Evolutionary conservation across 2,888 invertebrate species (phyloP).

Genomic region (Villa cingulata): DNA sequence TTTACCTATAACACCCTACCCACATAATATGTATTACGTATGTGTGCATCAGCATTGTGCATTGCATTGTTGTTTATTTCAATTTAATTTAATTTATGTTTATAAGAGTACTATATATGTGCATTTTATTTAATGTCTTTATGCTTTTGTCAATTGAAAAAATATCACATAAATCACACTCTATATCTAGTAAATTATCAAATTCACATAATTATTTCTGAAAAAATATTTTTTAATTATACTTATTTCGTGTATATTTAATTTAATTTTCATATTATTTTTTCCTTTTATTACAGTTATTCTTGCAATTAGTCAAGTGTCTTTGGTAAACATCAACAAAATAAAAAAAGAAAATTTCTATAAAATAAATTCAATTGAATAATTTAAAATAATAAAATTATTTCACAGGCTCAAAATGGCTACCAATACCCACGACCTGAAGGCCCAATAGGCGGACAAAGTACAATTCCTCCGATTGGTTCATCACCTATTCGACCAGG

Average conservation of each 20-base stretch:
- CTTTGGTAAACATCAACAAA: slow-evolving; percentile 25
- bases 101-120: too few species aligned
- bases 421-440: slow-evolving; percentile 62
- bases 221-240: not conserved
- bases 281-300: slow-evolving; percentile 19
- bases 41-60: too few species aligned
- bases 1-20: too few species aligned
- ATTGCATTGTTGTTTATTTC: too few species aligned
- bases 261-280: not conserved
- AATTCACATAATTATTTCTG: not conserved
- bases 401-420: slow-evolving; percentile 52
- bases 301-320: slow-evolving; percentile 19
- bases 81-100: too few species aligned
- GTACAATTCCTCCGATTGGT: slow-evolving; percentile 17
- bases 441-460: slow-evolving; percentile 39
- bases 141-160: too few species aligned
- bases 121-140: too few species aligned
- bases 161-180: too few species aligned
- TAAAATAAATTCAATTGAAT: not conserved
- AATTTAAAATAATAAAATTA: not conserved
- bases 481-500: slow-evolving; percentile 18
- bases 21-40: too few species aligned
- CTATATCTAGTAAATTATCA: too few species aligned
- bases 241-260: not conserved
- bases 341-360: slow-evolving; percentile 5